Base-by-base conservation (phyloP, 2,113 vertebrate species). In the Sterna hirundo region DNA sequence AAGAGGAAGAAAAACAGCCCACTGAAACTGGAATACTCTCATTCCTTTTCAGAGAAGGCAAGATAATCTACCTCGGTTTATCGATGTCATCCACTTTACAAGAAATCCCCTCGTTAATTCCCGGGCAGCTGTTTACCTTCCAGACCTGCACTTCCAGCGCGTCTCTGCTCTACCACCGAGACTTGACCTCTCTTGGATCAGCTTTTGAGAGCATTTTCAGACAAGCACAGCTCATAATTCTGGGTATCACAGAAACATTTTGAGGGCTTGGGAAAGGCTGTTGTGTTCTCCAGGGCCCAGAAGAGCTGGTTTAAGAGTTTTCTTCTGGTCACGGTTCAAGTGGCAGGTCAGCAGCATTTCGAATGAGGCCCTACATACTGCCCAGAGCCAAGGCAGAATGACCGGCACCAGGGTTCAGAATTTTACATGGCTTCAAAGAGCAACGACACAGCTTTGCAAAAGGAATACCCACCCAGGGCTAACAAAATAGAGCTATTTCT, bases 21-120 rank as follows among this genome's bases (percentile, higher is more conserved):
- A 74, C 87, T 88, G 74, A 92, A 94, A 94, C 2, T 79, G 68
- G 70, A 96, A 90, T 61, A 83, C 75, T 92, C 52, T 84, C 95
- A 94, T 92, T 94, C 78, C 78, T 91, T 57, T 87, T 72, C 47
- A 60, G 71, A 90, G 93, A 81, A 93, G 42, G 52, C 60, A 96
- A 55, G 49, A 90, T 82, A 82, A 94, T 94, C 92, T 93, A 92
- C 47, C 77, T 89, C 76, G 58, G 51, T 80, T 83, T 36, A 90
- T 20, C 81, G 54, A 90, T 92, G 64, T 60, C 71, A 65, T 93
- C 36, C n/a, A 95, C 75, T 65, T 94, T 64, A 47, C 13, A 44
- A 62, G 60, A 92, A 91, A 84, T 12, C 34, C 51, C 78, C 38
- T 60, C 11, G 44, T 25, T 94, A 95, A 95, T 83, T 94, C 65